phyloP scores from a whole-genome alignment of 1,140 invertebrate genomes.

The Anagrus nilaparvatae region DNA sequence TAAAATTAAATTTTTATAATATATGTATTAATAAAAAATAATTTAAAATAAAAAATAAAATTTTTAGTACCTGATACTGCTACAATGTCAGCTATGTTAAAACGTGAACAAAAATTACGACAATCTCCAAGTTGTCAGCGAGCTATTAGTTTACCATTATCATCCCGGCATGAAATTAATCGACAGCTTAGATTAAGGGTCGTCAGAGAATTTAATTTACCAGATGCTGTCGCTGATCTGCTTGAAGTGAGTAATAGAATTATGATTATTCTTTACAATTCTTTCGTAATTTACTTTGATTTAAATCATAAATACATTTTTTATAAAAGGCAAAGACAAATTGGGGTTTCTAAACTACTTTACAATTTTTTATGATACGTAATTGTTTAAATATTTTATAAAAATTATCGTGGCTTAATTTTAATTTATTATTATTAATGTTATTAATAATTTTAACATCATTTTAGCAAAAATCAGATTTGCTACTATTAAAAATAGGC shows the following conservation, averaged over 20 bases:
- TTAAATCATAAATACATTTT: too few species aligned
- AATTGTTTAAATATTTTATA: too few species aligned
- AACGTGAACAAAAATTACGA: conserved; percentile 74
- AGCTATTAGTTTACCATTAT: conserved; percentile 62
- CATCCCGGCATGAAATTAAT: conserved; percentile 66
- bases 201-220: conserved; percentile 87
- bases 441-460: too few species aligned
- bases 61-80: conserved; percentile 59
- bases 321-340: too few species aligned
- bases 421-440: too few species aligned
- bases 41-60: conserved; percentile 6
- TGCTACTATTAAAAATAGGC: too few species aligned
- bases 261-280: conserved; percentile 3
- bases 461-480: too few species aligned
- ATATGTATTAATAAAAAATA: conserved; percentile 3
- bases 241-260: conserved; percentile 48
- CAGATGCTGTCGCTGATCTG: conserved; percentile 81
- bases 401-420: too few species aligned
- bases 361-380: too few species aligned
- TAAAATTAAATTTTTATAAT: conserved; percentile 4
- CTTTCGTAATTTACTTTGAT: neutral
- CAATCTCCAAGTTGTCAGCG: conserved; percentile 68
- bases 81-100: conserved; percentile 71
- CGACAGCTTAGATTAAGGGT: conserved; percentile 75
- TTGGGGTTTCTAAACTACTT: too few species aligned